phyloP scores from a whole-genome alignment of 2,797 vertebrate species.

The Psittacula derbiana region DNA sequence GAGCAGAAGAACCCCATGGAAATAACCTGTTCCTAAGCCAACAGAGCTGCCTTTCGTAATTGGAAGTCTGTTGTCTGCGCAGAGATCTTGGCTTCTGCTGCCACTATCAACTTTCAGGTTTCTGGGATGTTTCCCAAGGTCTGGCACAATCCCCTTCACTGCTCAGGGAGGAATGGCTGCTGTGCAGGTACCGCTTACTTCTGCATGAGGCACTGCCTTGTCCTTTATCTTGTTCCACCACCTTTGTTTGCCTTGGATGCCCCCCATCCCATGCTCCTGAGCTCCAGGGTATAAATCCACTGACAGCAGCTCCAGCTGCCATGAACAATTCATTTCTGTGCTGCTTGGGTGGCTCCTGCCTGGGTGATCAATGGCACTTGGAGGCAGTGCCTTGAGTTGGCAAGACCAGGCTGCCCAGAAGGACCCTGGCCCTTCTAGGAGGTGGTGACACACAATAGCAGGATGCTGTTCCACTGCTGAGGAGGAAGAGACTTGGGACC shows the following conservation, averaged over 20 bases:
- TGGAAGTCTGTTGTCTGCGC: not conserved
- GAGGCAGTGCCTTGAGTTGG: not conserved
- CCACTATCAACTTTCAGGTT: not conserved
- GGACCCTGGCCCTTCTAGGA: not conserved
- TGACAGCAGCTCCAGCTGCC: not conserved
- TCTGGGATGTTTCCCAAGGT: not conserved
- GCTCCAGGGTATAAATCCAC: not conserved
- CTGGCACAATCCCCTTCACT: not conserved
- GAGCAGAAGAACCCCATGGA: not conserved
- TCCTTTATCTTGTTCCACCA: not conserved
- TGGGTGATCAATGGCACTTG: not conserved
- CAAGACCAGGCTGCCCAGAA: not conserved
- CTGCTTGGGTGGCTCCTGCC: not conserved
- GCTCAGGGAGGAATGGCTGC: not conserved
- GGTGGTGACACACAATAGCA: not conserved
- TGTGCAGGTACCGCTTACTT: not conserved
- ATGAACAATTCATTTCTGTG: not conserved
- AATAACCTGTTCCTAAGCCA: not conserved
- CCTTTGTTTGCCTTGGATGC: not conserved
- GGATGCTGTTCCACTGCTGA: not conserved
- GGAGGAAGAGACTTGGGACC: not conserved
- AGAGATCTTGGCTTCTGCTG: not conserved
- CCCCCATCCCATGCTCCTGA: not conserved
- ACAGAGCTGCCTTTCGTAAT: constrained; percentile 3
- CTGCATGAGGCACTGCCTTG: not conserved